A percentile compares a stretch with the other conserved stretches of the same genome.
Evolutionary conservation across 2,113 vertebrate species (phyloP).

Genomic region (Oncorhynchus gorbuscha): DNA sequence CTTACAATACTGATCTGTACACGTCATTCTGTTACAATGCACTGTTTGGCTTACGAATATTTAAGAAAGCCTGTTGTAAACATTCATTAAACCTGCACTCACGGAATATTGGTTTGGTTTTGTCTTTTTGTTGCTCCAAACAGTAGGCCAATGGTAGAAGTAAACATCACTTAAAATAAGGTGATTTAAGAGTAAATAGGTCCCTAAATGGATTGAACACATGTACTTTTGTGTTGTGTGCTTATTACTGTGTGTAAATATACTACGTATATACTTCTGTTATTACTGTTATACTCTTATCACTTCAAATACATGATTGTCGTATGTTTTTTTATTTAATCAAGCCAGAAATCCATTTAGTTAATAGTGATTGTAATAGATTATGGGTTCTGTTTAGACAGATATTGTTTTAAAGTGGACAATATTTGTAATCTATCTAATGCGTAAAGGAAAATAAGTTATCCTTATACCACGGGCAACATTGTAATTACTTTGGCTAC

Average conservation of each 20-base stretch:
- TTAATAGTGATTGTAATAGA: too few relatives aligned
- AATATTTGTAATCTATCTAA: too few relatives aligned
- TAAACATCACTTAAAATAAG: too few relatives aligned
- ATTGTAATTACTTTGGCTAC: too few relatives aligned
- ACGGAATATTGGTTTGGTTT: conserved; percentile 32
- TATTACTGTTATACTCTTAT: too few relatives aligned
- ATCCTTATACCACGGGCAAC: too few relatives aligned
- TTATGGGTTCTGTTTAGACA: too few relatives aligned
- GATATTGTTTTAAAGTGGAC: too few relatives aligned
- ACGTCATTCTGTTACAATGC: conserved; percentile 63
- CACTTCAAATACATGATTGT: too few relatives aligned
- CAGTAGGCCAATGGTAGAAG: neutral
- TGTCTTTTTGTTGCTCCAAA: conserved; percentile 25
- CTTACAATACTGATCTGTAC: conserved; percentile 67
- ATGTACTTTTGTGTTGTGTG: conserved; percentile 2
- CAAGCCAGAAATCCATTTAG: too few relatives aligned
- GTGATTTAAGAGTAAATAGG: neutral
- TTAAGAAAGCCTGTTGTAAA: conserved; percentile 62
- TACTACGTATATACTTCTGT: too few relatives aligned
- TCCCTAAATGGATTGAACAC: neutral
- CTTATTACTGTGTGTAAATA: conserved; percentile 16
- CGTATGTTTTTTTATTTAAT: too few relatives aligned
- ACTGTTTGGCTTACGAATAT: conserved; percentile 59
- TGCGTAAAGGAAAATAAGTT: neutral
- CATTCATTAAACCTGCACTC: conserved; percentile 49